Base-by-base conservation (phyloP, 2,797 vertebrate species). In the Chrysocyon brachyurus region DNA sequence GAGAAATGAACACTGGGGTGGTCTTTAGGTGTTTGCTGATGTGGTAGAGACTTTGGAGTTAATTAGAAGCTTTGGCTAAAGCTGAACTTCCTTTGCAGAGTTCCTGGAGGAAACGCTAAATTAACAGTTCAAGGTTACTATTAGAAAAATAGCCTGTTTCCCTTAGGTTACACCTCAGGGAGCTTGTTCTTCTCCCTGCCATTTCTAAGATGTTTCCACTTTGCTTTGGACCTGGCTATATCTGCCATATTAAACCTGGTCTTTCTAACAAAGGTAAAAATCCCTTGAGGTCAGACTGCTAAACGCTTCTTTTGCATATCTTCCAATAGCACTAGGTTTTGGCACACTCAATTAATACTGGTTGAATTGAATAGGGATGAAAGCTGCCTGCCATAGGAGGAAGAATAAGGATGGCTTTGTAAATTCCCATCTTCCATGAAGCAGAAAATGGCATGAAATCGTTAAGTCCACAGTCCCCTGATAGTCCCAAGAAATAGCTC, bases 91-190 rank as follows among this genome's bases (percentile, higher is more conserved):
- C 97, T 97, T 92, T 97, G 90, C 36, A 8, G 97, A 93, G 75
- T 97, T 96, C 89, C 95, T 93, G 94, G 95, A 98, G 97, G 97
- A 97, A 98, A 97, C 83, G 83, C 52, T 82, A 96, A 98, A 98
- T 97, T 97, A 98, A 97, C 87, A 93, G 97, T 93, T 97, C 61
- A 97, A 96, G 95, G 95, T 97, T 96, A 81, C 96, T 92, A 86
- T 91, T 94, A 96, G 95, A 95, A 97, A 98, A 93, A 91, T 70
- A 86, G 86, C 26, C 79, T 22, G 31, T 78, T 97, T 96, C 94
- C 83, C 90, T 90, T 61, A 87, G 61, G 89, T 75, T 91, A 82
- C 40, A 86, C 63, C 89, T 89, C 31, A 8, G 87, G 91, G 97
- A 95, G 36, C 61, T 75, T 21, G 90, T 77, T 92, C 78, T 91